Base-by-base conservation (phyloP, 1,140 invertebrate genomes). In the Schlechtendalia chinensis region DNA sequence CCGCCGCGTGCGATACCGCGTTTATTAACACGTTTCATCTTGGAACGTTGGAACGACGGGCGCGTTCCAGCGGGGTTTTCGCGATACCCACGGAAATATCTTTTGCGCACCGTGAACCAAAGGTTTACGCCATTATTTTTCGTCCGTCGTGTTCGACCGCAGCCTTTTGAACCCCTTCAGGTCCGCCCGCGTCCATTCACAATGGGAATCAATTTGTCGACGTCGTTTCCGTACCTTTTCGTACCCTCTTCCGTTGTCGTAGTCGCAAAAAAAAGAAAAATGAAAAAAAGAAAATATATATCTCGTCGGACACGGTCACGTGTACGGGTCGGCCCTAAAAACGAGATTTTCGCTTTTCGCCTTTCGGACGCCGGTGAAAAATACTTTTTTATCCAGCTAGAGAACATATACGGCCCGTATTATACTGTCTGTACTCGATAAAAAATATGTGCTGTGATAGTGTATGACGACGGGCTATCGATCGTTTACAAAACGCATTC, bases 141-240 rank as follows among this genome's bases (percentile, higher is more conserved):
- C n/a, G 19, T n/a, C 12, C 53, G 12, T 75, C 16, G n/a, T 27
- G 39, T 22, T 32, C 14, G 54, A 45, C 72, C 72, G 19, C 27
- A 75, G 29, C 54, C 53, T 58, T 39, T 58, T 58, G 4, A 75
- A 75, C n/a, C 53, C 39, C 24, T 75, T 39, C 5, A 32, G 72
- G 50, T 27, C 17, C 39, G 17, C 8, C 16, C 29, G 32, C 50
- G 54, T 54, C 17, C n/a, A 39, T 22, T 58, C n/a, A 75, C 72
- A 75, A 75, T 75, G 53, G 54, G 29, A 56, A 75, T 75, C 72
- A 75, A 75, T 75, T 75, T 75, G 72, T 58, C 19, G n/a, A 10
- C 29, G 17, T 6, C 2, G 50, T 75, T 58, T 75, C 50, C 39
- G 17, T 58, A 53, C 27, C 27, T 24, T 74, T 54, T 71, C 17